Percentiles rank a stretch among this genome's conserved stretches.
Evolutionary conservation across 2,797 vertebrate species (phyloP).

Genomic region (Acanthurus tractus): DNA sequence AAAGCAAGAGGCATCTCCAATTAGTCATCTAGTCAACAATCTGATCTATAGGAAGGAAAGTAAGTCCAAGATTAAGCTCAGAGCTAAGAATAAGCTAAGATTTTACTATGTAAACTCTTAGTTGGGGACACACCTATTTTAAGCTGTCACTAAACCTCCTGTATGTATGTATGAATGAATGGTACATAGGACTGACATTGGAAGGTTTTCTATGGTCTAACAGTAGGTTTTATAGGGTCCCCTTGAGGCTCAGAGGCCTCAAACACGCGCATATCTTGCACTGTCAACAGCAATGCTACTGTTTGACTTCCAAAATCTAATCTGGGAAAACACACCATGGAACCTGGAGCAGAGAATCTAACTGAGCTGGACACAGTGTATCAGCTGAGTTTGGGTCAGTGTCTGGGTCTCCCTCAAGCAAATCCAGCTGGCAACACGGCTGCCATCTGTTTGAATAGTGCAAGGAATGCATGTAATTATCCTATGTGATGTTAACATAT

Average conservation of each 20-base stretch:
- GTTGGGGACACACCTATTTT: neutral
- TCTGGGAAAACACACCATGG: slow-evolving; percentile 49
- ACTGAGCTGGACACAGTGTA: slow-evolving; percentile 60
- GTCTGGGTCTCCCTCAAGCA: slow-evolving; percentile 56
- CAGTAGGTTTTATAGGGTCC: neutral
- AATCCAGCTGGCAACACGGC: slow-evolving; percentile 62
- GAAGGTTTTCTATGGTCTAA: slow-evolving; percentile 6
- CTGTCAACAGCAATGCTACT: neutral
- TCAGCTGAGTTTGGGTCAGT: slow-evolving; percentile 53
- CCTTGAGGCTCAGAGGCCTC: slow-evolving; percentile 14
- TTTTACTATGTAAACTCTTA: too few relatives aligned
- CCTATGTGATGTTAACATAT: slow-evolving; percentile 69
- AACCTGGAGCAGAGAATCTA: slow-evolving; percentile 40
- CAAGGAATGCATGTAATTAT: slow-evolving; percentile 69
- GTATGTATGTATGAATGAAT: neutral
- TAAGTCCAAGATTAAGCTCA: too few relatives aligned
- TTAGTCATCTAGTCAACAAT: too few relatives aligned
- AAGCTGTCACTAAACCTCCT: slow-evolving; percentile 17
- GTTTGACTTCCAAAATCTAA: slow-evolving; percentile 51
- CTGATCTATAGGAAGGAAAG: too few relatives aligned
- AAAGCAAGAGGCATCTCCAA: too few relatives aligned
- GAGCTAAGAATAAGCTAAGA: too few relatives aligned
- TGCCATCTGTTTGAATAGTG: slow-evolving; percentile 69
- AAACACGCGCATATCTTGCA: slow-evolving; percentile 24
- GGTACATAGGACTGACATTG: neutral